These are phyloP conservation scores for Acleris laterana DNA, from an alignment of 2,888 invertebrate genomes.

Conservation along the genomic window DNA sequence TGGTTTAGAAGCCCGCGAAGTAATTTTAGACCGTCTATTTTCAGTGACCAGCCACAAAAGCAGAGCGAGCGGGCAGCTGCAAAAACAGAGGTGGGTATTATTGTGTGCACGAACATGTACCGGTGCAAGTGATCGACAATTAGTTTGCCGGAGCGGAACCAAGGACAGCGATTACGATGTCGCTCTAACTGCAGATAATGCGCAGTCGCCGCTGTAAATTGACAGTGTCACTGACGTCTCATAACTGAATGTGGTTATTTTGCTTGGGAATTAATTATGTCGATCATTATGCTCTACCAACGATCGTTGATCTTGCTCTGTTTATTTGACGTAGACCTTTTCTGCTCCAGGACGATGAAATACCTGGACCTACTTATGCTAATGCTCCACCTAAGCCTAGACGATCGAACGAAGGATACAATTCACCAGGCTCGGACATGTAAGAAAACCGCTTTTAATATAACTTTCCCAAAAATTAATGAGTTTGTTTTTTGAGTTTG, in stretches of 20 bases:
- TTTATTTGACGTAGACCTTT: slow-evolving; percentile 31
- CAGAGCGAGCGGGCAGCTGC: slow-evolving; percentile 68
- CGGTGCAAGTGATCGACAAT: slow-evolving; percentile 71
- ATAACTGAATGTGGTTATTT: slow-evolving; percentile 16
- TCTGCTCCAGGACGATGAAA: slow-evolving; percentile 69
- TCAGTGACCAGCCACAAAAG: slow-evolving; percentile 71
- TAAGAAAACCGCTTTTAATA: slow-evolving; percentile 52
- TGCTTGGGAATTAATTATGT: slow-evolving; percentile 18
- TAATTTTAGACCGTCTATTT: slow-evolving; percentile 53
- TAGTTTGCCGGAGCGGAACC: slow-evolving; percentile 73
- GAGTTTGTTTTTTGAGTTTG: slow-evolving; percentile 26
- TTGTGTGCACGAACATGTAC: slow-evolving; percentile 60
- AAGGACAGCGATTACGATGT: slow-evolving; percentile 72
- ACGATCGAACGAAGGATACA: slow-evolving; percentile 90
- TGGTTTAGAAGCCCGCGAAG: slow-evolving; percentile 29
- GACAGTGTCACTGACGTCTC: slow-evolving; percentile 43
- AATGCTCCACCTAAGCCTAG: slow-evolving; percentile 96
- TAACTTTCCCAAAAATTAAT: slow-evolving; percentile 11
- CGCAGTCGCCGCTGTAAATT: slow-evolving; percentile 51
- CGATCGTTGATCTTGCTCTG: background rate
- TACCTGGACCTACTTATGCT: slow-evolving; percentile 89
- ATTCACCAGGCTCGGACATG: slow-evolving; percentile 89
- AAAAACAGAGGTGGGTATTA: slow-evolving; percentile 76
- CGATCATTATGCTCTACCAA: background rate
- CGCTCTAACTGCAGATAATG: slow-evolving; percentile 69